Percentiles rank a stretch among this genome's conserved stretches.
These are phyloP conservation scores for Acanthosepion esculentum DNA, from an alignment of 2,888 invertebrate species.

Conservation along the genomic window DNA sequence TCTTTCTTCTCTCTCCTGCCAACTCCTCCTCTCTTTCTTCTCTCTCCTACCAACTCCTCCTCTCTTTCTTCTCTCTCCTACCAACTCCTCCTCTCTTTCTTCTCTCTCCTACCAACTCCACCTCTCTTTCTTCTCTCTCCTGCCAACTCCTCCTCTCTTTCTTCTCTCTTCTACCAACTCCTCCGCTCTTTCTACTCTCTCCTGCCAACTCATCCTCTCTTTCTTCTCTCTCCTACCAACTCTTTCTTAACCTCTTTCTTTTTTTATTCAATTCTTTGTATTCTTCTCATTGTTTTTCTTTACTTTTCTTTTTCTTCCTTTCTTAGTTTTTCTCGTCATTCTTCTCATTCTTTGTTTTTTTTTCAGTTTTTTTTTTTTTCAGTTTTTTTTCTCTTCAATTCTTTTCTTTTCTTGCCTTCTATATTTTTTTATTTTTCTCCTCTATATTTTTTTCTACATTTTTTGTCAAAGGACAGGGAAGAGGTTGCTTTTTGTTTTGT, in stretches of 20 bases:
- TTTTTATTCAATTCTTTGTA: not conserved
- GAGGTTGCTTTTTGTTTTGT: too few species aligned
- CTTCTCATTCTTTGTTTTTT: too few species aligned
- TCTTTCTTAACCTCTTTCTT: not conserved
- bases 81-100: not conserved
- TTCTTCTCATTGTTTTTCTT: not conserved
- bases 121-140: not conserved
- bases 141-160: not conserved
- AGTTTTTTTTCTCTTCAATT: not conserved
- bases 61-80: not conserved
- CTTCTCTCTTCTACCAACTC: not conserved
- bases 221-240: not conserved
- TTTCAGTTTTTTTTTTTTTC: not conserved
- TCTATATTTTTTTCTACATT: too few species aligned
- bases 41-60: not conserved
- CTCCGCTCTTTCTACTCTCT: not conserved
- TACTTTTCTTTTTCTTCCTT: too few species aligned
- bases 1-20: not conserved
- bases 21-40: not conserved
- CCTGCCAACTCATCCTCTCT: not conserved
- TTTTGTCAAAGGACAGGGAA: too few species aligned
- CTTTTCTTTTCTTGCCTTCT: not conserved
- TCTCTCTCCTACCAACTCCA: not conserved
- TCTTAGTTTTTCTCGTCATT: not conserved
- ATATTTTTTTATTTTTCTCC: not conserved